These are phyloP conservation scores for Heliothis peltigera DNA, from an alignment of 2,888 invertebrate genomes.

Conservation along the genomic window DNA sequence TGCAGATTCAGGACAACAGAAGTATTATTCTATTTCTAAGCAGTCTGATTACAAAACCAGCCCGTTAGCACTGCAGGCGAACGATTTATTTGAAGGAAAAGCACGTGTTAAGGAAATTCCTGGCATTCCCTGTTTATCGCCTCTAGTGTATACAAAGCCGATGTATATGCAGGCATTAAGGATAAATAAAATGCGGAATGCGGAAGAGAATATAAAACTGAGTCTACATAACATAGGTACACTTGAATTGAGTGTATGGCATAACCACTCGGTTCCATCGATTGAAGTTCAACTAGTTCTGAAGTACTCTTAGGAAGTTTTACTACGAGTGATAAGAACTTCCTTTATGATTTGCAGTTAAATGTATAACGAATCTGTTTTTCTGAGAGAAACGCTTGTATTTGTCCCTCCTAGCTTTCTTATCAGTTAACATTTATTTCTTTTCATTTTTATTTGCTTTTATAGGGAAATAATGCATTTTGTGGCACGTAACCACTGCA, in stretches of 20 bases:
- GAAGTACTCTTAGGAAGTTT: not conserved
- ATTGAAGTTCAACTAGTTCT: not conserved
- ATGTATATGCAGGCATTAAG: slow-evolving; percentile 26
- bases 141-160: slow-evolving; percentile 16
- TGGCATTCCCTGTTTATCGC: slow-evolving; percentile 12
- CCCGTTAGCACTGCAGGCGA: no score
- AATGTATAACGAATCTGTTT: not conserved
- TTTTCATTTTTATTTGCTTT: no score
- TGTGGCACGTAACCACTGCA: no score
- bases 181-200: slow-evolving; percentile 38
- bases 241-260: slow-evolving; percentile 12
- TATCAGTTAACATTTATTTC: no score
- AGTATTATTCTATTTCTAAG: no score
- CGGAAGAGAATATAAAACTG: slow-evolving; percentile 45
- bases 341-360: not conserved
- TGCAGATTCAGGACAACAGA: no score
- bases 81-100: slow-evolving; percentile 22
- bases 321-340: not conserved
- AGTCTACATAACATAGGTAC: slow-evolving; percentile 13
- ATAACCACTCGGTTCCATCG: slow-evolving; percentile 25
- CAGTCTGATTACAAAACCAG: no score
- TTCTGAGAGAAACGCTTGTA: not conserved
- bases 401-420: not conserved
- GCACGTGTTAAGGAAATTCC: not conserved
- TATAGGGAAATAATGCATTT: no score